These are phyloP conservation scores for Phrynocephalus versicolor DNA, from an alignment of 2,113 vertebrate species.

Conservation along the genomic window DNA sequence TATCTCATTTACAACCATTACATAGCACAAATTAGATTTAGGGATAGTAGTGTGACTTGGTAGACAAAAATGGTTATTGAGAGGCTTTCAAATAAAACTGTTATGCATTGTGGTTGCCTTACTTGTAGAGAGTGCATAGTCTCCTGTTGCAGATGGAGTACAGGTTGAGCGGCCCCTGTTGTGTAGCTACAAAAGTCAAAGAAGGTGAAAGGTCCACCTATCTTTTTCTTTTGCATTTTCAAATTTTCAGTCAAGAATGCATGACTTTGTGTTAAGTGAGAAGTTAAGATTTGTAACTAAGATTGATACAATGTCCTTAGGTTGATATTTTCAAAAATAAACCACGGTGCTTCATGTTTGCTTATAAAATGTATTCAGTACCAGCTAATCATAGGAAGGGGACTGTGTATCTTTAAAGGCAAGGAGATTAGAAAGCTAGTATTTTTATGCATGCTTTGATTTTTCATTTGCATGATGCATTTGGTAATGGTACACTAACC, in stretches of 20 bases:
- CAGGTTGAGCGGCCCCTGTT: not conserved
- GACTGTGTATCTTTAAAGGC: not conserved
- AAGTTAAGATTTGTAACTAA: slow-evolving; percentile 10
- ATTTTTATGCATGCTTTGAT: no score
- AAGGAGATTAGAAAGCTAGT: no score
- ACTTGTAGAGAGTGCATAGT: not conserved
- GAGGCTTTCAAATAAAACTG: not conserved
- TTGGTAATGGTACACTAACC: no score
- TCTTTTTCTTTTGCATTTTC: slow-evolving; percentile 1
- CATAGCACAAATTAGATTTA: not conserved
- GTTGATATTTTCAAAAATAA: not conserved
- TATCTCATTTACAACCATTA: not conserved
- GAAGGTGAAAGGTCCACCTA: slow-evolving; percentile 4
- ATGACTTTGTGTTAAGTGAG: not conserved
- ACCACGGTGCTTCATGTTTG: not conserved
- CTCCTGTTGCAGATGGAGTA: slow-evolving; percentile 13
- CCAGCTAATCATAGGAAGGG: not conserved
- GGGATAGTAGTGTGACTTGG: not conserved
- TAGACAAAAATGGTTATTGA: not conserved
- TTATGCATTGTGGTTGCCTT: not conserved
- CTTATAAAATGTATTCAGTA: not conserved
- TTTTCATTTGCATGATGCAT: no score
- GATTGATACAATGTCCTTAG: not conserved
- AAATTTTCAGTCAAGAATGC: slow-evolving; percentile 26
- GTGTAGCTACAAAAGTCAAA: slow-evolving; percentile 22